A percentile compares a stretch with the other conserved stretches of the same genome.
These are phyloP conservation scores for Gallinago solitaria DNA, from an alignment of 2,797 vertebrate species.

Conservation along the genomic window DNA sequence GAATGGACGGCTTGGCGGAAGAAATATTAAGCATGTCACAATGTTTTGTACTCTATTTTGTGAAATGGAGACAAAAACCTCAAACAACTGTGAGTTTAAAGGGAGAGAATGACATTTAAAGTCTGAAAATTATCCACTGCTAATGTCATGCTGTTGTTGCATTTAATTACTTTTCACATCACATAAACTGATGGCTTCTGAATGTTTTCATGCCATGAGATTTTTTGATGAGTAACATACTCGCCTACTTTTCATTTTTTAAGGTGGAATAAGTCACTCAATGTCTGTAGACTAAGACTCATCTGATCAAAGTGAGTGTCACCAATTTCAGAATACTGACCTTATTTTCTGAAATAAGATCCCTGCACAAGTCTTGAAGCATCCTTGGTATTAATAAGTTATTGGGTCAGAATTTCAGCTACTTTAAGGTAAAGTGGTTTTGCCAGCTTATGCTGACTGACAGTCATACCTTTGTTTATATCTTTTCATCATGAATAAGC, in stretches of 20 bases:
- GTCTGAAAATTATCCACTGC: conserved; percentile 69
- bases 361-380: background rate
- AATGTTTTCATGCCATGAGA: conserved; percentile 28
- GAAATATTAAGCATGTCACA: conserved; percentile 82
- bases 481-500: background rate
- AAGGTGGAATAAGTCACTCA: background rate
- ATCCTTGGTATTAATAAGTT: background rate
- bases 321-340: background rate
- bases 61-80: conserved; percentile 74
- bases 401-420: background rate
- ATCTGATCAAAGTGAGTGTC: background rate
- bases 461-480: background rate
- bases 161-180: conserved; percentile 76
- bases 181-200: conserved; percentile 60
- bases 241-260: background rate
- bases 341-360: background rate
- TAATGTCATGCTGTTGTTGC: conserved; percentile 72
- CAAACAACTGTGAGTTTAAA: conserved; percentile 71
- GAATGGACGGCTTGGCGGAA: conserved; percentile 78
- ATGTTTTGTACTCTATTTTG: conserved; percentile 79
- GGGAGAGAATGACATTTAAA: conserved; percentile 70
- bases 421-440: background rate
- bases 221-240: conserved; percentile 10
- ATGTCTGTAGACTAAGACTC: background rate
- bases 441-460: background rate